Base-by-base conservation (phyloP, 2,797 vertebrate species). In the Aeoliscus strigatus region DNA sequence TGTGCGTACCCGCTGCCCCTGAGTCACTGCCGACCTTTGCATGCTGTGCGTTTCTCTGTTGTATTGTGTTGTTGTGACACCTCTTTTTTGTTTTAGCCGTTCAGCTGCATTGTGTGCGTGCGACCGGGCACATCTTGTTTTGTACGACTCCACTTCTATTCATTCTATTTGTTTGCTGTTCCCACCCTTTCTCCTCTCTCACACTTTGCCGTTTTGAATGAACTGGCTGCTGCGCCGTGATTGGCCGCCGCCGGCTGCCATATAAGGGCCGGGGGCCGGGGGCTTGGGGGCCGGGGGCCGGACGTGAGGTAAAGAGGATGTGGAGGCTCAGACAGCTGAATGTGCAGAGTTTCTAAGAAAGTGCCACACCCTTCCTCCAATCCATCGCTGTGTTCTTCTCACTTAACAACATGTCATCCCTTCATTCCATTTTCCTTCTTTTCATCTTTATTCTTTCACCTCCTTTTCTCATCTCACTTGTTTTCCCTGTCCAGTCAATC, bases 261-360 rank as follows among this genome's bases (percentile, higher is more conserved):
- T 84, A 84, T 86, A 81, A 82, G 82, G 84, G 32, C 64, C 82
- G 48, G 62, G 79, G 75, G 9, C 56, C 54, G 75, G 81, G 74
- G 78, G 75, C n/a, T n/a, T n/a, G n/a, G n/a, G n/a, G n/a, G n/a
- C n/a, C 60, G 43, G 52, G 67, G 61, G 48, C 84, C 83, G 84
- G 84, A 86, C 84, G 70, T 73, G 62, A 73, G 45, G 66, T 46
- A 65, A 75, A 66, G 73, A 82, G 80, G 84, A 84, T 84, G 75
- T 72, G 51, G 38, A 70, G 59, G 75, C 63, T 80, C 65, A 63
- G 71, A 46, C 8, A 66, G 42, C 44, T 57, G 44, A 81, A 68
- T 70, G 52, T 77, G 64, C 50, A 54, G 53, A 39, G 57, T 64
- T 76, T 29, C 53, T 14, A 59, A 73, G 48, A 70, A 47, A 45